These are phyloP conservation scores for Stratiolaelaps scimitus DNA, from an alignment of 1,140 invertebrate species.

Conservation along the genomic window DNA sequence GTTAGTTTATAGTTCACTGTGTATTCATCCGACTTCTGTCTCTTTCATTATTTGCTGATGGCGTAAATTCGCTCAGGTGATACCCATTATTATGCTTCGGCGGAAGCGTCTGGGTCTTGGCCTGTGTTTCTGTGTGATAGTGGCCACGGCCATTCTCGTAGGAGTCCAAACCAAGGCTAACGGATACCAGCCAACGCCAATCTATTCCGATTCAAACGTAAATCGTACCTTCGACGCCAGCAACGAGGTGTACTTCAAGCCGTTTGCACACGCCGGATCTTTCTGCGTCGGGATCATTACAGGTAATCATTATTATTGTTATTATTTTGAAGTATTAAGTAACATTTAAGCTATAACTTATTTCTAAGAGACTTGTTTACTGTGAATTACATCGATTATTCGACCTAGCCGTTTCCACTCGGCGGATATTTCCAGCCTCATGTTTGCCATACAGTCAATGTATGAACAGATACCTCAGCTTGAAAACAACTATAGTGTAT, in stretches of 20 bases:
- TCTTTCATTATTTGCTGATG: not conserved
- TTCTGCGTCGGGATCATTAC: constrained; percentile 26
- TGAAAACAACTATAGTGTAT: too few species aligned
- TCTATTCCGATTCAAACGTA: constrained; percentile 22
- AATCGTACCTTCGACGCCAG: constrained; percentile 25
- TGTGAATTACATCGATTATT: too few species aligned
- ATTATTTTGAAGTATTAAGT: too few species aligned
- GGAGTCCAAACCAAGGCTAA: constrained; percentile 26
- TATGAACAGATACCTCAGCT: too few species aligned
- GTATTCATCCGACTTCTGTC: too few species aligned
- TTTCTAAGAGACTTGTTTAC: too few species aligned
- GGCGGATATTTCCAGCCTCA: too few species aligned
- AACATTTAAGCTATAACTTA: too few species aligned
- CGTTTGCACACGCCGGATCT: constrained; percentile 17
- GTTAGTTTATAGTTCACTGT: too few species aligned
- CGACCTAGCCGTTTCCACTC: too few species aligned
- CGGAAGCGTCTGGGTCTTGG: constrained; percentile 21
- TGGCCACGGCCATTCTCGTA: constrained; percentile 6
- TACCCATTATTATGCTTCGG: constrained; percentile 14
- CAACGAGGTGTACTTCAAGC: constrained; percentile 28
- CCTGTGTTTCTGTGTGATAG: constrained; percentile 6
- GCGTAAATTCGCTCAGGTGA: constrained; percentile 4
- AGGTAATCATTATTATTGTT: too few species aligned
- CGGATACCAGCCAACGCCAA: constrained; percentile 17
- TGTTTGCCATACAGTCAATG: too few species aligned